These are phyloP conservation scores for Oscheius myriophilus DNA, from an alignment of 2,888 invertebrate species.

Conservation along the genomic window DNA sequence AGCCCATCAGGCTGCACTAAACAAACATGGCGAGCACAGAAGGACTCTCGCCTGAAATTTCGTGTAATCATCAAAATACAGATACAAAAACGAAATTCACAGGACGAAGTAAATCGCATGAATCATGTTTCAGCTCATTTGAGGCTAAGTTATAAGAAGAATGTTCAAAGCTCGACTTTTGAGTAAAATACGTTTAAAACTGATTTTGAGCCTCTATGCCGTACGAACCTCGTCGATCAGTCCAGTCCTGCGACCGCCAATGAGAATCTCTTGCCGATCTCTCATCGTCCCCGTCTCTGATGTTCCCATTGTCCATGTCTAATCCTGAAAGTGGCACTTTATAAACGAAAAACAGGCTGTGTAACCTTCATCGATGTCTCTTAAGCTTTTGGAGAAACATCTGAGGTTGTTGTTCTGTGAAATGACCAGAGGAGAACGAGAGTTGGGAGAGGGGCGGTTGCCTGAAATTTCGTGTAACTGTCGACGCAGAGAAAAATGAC, in stretches of 20 bases:
- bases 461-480: conserved; percentile 8
- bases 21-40: conserved; percentile 12
- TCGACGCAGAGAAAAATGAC: too few species aligned
- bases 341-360: background rate
- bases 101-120: too few species aligned
- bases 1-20: conserved; percentile 20
- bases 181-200: too few species aligned
- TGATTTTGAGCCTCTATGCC: too few species aligned
- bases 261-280: conserved; percentile 35
- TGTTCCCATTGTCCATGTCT: conserved; percentile 51
- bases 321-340: conserved; percentile 28
- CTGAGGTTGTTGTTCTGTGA: conserved; percentile 20
- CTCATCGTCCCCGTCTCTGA: conserved; percentile 43
- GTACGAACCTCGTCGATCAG: conserved; percentile 37
- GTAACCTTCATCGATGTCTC: conserved; percentile 45
- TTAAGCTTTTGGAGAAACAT: conserved; percentile 14
- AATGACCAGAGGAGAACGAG: conserved; percentile 2
- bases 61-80: too few species aligned
- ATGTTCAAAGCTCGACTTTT: too few species aligned
- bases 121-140: too few species aligned
- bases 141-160: too few species aligned
- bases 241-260: conserved; percentile 46
- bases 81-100: too few species aligned
- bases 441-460: conserved; percentile 32
- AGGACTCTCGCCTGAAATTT: conserved; percentile 16